Base-by-base conservation (phyloP, 2,888 invertebrate genomes). In the Unio pictorum region DNA sequence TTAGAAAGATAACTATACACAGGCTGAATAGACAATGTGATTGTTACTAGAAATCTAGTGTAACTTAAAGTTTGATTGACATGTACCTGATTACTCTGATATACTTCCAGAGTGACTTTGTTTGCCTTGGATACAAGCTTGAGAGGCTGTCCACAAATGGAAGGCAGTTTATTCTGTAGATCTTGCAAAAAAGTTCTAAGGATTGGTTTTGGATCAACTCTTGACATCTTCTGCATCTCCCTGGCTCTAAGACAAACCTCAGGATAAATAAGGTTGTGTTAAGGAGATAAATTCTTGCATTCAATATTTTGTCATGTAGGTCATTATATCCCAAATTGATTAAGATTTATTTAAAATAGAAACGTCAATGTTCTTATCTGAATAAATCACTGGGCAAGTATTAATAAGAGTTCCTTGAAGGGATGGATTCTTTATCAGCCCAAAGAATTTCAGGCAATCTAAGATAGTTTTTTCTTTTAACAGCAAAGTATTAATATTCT, bases 191-290 rank as follows among this genome's bases (percentile, higher is more conserved):
- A 88, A 18, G 78, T 65, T 28, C 76, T 73, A 57, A 87, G 68
- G 30, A 87, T 82, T 45, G 86, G 84, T 66, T 80, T 80, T 5
- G 85, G 84, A 61, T 87, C 85, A 4, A 84, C 73, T 65, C 87
- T 72, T 0, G 84, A 74, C 54, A 86, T 71, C 34, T 69, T 61
- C 62, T 84, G 82, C 30, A 85, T 60, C 4, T 85, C 83, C 57
- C 80, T 72, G 17, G 80, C 66, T 69, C 87, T 70, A 58, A 88
- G 67, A 67, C 88, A 87, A 6, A 84, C 72, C 59, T 79, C 83
- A 20, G 88, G 88, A 69, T 86, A 85, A 23, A 63, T 84, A 64
- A n/a, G 20, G 5, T 54, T 34, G 63, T 30, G 74, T 71, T 75
- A 73, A 78, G 74, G 73, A 45, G 55, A 60, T 45, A 30, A 15